Conservation (phyloP, 2,888 invertebrate species). For the Malacosoma neustria region DNA sequence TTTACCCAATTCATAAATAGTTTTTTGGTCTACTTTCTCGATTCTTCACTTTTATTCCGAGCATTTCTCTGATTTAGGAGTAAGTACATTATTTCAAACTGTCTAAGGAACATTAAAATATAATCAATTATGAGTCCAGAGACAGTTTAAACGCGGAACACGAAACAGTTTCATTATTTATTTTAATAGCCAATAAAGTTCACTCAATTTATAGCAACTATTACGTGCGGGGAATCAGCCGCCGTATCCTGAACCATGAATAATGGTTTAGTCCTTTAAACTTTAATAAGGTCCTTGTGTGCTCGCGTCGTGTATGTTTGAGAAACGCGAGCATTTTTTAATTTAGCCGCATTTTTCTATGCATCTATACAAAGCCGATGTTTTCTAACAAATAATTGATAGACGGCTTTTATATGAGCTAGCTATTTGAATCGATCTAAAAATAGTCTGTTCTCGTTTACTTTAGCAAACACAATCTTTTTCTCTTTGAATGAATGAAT, state of each 20-base stretch:
- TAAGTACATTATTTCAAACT: too few relatives aligned
- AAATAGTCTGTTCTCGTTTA: too few relatives aligned
- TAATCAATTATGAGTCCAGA: conserved; percentile 4
- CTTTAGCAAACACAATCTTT: too few relatives aligned
- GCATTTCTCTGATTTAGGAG: too few relatives aligned
- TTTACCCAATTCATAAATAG: too few relatives aligned
- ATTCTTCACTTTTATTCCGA: too few relatives aligned
- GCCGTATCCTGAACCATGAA: conserved; percentile 42
- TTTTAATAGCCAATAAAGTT: conserved; percentile 70
- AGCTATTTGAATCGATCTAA: too few relatives aligned
- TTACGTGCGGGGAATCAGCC: conserved; percentile 60
- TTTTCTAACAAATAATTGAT: too few relatives aligned
- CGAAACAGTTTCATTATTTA: conserved; percentile 61
- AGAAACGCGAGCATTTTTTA: conserved; percentile 42
- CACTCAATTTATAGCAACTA: conserved; percentile 57
- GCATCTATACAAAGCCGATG: not conserved
- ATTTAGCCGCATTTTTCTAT: conserved; percentile 34
- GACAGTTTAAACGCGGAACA: conserved; percentile 11
- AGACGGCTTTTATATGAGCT: too few relatives aligned
- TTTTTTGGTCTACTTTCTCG: too few relatives aligned
- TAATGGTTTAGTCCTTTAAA: conserved; percentile 56
- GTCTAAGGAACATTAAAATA: too few relatives aligned
- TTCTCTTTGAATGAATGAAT: too few relatives aligned
- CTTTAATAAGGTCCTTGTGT: conserved; percentile 54
- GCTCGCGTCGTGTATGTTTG: conserved; percentile 30